Base-by-base conservation (phyloP, 2,113 vertebrate species). In the Podarcis cretensis region DNA sequence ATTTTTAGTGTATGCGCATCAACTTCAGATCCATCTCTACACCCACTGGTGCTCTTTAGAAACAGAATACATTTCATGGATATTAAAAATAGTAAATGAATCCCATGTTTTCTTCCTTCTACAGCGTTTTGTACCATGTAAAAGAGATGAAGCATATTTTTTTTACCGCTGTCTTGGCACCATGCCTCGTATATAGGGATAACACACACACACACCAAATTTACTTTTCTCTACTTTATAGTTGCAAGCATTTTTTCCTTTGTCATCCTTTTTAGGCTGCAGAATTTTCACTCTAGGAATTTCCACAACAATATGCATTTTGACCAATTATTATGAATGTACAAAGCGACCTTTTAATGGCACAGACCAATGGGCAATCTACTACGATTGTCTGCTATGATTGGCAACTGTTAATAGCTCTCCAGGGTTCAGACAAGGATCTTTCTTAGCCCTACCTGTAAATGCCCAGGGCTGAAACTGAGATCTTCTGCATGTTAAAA, bases 51-150 rank as follows among this genome's bases (percentile, higher is more conserved):
- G 32, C 87, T 91, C 85, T 96, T 95, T 77, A 93, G 93, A 92
- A 92, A 91, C 78, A 88, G 94, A 94, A 92, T 90, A 94, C 83
- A 83, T 92, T 94, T 94, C 84, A 32, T 92, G 81, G 91, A 87
- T 94, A 93, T 92, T 89, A 87, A 96, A 96, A 96, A 95, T 90
- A 95, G 92, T 79, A 95, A 95, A 92, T 92, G 89, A 96, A 96
- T 95, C 87, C 95, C 92, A 95, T 95, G 88, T 91, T 94, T 95
- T 96, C 93, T 88, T 92, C 94, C 82, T 95, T 89, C 75, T 79
- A 54, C 23, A 77, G 86, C 87, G 93, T 90, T 92, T 93, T 93
- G 93, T 68, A 93, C 48, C 76, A 88, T 88, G 90, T 90, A 94
- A 92, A 96, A 95, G 90, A 82, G 21, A 91, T 69, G 89, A 91